Base-by-base conservation (phyloP, 2,113 vertebrate species). In the Hippocampus zosterae region DNA sequence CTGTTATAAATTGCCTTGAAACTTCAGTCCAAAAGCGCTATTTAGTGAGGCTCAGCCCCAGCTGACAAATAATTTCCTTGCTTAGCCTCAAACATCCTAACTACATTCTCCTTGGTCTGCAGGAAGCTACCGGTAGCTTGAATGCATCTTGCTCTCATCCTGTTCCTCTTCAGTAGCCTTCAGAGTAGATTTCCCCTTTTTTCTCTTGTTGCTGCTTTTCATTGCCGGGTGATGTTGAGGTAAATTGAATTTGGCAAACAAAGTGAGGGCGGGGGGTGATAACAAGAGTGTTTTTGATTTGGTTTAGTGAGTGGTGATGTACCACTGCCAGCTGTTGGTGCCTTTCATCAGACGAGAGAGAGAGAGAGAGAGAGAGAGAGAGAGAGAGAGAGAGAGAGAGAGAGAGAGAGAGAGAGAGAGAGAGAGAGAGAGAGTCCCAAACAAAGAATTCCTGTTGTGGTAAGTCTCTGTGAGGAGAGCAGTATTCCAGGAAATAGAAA, bases 221-320 rank as follows among this genome's bases (percentile, higher is more conserved):
- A 93, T 90, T 92, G 91, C 90, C 92, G 92, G 88, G 88, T 91
- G 88, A 93, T 94, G 92, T 95, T 96, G 95, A 98, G 94, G 95
- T 96, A 96, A 96, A 94, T 92, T 92, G 92, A 92, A 94, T 97
- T 95, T 97, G 95, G 95, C 94, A 98, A 96, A 85, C 84, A 87
- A 90, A 85, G 80, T 85, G 80, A 82, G 69, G 77, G 91, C 90
- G 86, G 37, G 86, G 76, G 79, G 92, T 90, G 84, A 87, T 92
- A 92, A 89, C 90, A 89, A 88, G 93, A 88, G 93, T 93, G 92
- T 92, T 93, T 94, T 92, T 88, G 93, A 94, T 96, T 96, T 95
- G 94, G 94, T 95, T 94, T 94, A 90, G 91, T 91, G 85, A 91
- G 94, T 90, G 92, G 93, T 83, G 89, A 88, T 70, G 62, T 94